Evolutionary conservation across 2,797 vertebrate genomes (phyloP), one percentile per base, ranked within the genome.

Genomic region (Urocyon cinereoargenteus): DNA sequence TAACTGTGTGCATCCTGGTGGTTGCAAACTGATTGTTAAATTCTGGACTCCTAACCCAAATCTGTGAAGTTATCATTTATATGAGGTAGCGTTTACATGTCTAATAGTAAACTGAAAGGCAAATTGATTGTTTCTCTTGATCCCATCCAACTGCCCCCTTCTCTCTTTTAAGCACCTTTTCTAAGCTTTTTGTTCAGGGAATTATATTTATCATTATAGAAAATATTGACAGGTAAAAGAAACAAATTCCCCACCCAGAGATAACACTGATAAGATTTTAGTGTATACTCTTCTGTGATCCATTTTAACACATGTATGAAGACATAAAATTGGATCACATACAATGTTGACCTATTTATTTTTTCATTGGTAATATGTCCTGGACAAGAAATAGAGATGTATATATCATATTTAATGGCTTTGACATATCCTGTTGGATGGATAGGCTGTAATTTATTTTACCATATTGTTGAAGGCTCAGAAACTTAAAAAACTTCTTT

Each of bases 1-100:
- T 97, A 98, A 97, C 94, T 21, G 13, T 95, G 1, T 96, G 0
- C 86, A 10, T 98, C 95, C 86, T 93, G 79, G 85, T 96, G 77
- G 21, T 93, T 86, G 92, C 91, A 96, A 97, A 94, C 18, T 36
- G 81, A 95, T 92, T 94, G 79, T 78, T 95, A 66, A 68, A 83
- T 86, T 88, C 40, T n/a, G 36, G 66, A 83, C 57, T 92, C 77
- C 66, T 34, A 34, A 55, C 59, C 26, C 19, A 49, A 90, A 77
- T 70, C 62, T 40, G 55, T 61, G n/a, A 86, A 28, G 66, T 92
- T 87, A 59, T 83, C 34, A 36, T 64, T 92, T 45, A 13, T 75
- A 36, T 1, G 6, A 89, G 84, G 72, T 90, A 59, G n/a, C 40
- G 70, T 21, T 31, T 75, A 15, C 14, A 3, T 36, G 18, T 92